Evolutionary conservation across 2,888 invertebrate genomes (phyloP).

Genomic region (Lasioglossum figueresi): DNA sequence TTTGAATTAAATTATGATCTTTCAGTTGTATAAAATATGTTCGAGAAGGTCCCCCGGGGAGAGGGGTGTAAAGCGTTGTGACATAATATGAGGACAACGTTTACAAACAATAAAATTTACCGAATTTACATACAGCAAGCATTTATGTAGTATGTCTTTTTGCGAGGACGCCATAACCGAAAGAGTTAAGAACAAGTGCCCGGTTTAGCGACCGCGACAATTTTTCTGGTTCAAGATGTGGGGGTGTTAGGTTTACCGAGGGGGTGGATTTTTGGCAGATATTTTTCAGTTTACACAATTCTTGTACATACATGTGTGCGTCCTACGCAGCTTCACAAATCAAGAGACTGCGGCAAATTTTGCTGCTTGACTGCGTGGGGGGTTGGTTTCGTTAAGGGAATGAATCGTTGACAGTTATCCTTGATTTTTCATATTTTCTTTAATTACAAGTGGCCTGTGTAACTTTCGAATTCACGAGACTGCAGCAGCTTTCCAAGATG

Average conservation of each 20-base stretch:
- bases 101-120: no score
- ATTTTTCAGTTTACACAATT: background rate
- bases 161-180: no score
- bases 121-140: no score
- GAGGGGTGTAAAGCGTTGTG: no score
- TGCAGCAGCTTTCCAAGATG: background rate
- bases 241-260: background rate
- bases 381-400: background rate
- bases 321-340: background rate
- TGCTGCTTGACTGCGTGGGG: background rate
- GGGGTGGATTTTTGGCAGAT: background rate
- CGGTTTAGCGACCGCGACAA: background rate
- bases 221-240: background rate
- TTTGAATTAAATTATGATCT: no score
- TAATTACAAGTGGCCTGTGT: background rate
- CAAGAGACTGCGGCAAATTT: background rate
- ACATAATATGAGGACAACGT: no score
- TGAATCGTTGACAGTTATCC: background rate
- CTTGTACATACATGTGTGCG: background rate
- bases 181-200: background rate
- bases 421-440: background rate
- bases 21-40: no score
- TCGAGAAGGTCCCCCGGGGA: no score
- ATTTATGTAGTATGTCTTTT: no score
- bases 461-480: background rate